These are phyloP conservation scores for Nycticorax nycticorax DNA, from an alignment of 2,113 vertebrate species.

Conservation along the genomic window DNA sequence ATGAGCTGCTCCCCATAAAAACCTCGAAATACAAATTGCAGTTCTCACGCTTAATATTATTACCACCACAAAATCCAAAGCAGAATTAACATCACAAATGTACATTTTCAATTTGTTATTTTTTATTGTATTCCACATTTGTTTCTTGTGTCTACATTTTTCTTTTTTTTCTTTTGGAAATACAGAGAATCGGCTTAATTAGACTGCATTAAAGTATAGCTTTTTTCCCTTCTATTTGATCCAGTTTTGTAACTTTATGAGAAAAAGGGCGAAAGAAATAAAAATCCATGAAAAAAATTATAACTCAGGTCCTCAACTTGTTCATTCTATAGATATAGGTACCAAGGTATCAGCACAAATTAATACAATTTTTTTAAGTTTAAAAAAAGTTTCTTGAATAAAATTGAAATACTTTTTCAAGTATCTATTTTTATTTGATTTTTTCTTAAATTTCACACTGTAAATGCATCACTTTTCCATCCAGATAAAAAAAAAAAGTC, in stretches of 20 bases:
- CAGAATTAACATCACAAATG: not conserved
- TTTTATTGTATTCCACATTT: not conserved
- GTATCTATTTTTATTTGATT: not conserved
- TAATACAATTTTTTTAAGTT: not conserved
- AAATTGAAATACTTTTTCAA: not conserved
- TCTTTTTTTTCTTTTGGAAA: not conserved
- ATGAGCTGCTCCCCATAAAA: not conserved
- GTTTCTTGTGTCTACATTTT: not conserved
- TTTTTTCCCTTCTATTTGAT: not conserved
- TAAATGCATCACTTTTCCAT: not conserved
- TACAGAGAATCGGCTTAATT: not conserved
- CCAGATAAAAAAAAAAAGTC: not conserved
- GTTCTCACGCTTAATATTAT: not conserved
- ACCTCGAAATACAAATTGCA: fast-evolving
- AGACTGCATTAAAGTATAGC: not conserved
- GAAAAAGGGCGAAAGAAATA: not conserved
- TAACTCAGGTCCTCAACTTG: not conserved
- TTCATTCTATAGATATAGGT: not conserved
- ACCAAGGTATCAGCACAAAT: not conserved
- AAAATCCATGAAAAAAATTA: not conserved
- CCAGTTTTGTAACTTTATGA: not conserved
- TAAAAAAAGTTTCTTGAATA: fast-evolving
- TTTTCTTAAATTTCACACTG: not conserved
- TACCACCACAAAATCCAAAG: not conserved
- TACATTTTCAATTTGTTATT: not conserved